Percentiles rank a stretch among this genome's conserved stretches.
Conservation (phyloP, 2,797 vertebrate genomes). For the Periophthalmus magnuspinnatus region DNA sequence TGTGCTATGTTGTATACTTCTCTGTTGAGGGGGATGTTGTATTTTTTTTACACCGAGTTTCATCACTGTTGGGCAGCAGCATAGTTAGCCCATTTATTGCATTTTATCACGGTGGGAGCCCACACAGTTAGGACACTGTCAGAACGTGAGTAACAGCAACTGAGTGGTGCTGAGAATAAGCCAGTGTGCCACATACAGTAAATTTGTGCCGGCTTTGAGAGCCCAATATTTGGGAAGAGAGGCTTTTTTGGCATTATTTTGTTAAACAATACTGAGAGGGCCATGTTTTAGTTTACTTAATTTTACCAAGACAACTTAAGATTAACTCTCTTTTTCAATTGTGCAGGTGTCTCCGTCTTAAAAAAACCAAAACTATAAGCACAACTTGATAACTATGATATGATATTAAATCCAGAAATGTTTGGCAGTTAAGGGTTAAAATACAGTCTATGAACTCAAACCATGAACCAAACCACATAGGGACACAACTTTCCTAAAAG, state of each 20-base stretch:
- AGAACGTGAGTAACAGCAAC: neutral
- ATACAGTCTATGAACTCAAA: too few relatives aligned
- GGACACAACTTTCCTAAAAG: too few relatives aligned
- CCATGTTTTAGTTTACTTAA: neutral
- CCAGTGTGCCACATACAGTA: neutral
- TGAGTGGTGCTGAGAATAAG: neutral
- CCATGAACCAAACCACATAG: too few relatives aligned
- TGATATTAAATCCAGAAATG: too few relatives aligned
- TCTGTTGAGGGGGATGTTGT: conserved; percentile 5
- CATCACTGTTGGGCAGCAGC: conserved; percentile 31
- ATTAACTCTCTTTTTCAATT: too few relatives aligned
- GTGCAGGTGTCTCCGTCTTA: too few relatives aligned
- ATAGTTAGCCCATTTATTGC: conserved; percentile 26
- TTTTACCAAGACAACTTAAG: too few relatives aligned
- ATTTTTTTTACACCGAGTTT: conserved; percentile 32
- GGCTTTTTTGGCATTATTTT: neutral
- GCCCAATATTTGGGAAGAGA: neutral
- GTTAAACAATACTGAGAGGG: neutral
- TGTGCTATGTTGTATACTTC: conserved; percentile 30
- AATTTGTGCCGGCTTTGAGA: neutral
- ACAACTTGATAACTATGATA: too few relatives aligned
- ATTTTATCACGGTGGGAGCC: conserved; percentile 26
- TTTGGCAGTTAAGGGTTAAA: too few relatives aligned
- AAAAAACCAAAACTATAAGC: too few relatives aligned
- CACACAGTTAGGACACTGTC: conserved; percentile 26